Evolutionary conservation across 2,797 vertebrate species (phyloP), one percentile per base, ranked within the genome.

Genomic region (Lutjanus campechanus): DNA sequence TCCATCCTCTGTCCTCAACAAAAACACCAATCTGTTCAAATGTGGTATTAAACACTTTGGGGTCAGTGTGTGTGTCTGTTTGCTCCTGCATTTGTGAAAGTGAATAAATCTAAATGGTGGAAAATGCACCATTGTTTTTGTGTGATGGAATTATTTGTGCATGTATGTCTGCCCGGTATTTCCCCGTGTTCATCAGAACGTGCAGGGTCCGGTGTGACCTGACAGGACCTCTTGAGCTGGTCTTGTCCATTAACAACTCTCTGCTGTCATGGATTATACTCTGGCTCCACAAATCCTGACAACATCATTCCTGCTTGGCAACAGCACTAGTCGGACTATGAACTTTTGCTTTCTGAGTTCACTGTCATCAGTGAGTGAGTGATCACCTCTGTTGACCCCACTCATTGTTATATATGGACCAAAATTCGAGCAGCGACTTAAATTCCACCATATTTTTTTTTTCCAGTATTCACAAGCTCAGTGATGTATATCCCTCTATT

Each of bases 261-360:
- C 64, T 62, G 72, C 63, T 77, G 71, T 73, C 68, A 73, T 81
- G 79, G 81, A 84, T 88, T 89, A 90, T 58, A 70, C 56, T 79
- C 46, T 44, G 65, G 20, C 51, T 66, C 65, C n/a, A n/a, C 73
- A 77, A 73, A 84, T 80, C 72, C 82, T 62, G n/a, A 65, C 74
- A 58, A 50, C 50, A 50, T 19, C 54, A 49, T 76, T 79, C 22
- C 47, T 59, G 67, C 79, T 79, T 64, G 66, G 22, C 53, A 0
- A 1, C 47, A 64, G 36, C 29, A 19, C 59, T 67, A 47, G 12
- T 8, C 46, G 54, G 47, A 58, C 59, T 20, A 5, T 41, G 47
- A 79, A 29, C 63, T 56, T 44, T 54, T 13, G 46, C 53, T 43
- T 10, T 69, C 49, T 40, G 20, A 36, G 51, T n/a, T 47, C 44